These are phyloP conservation scores for Chunga burmeisteri DNA, from an alignment of 2,113 vertebrate genomes.

Conservation along the genomic window DNA sequence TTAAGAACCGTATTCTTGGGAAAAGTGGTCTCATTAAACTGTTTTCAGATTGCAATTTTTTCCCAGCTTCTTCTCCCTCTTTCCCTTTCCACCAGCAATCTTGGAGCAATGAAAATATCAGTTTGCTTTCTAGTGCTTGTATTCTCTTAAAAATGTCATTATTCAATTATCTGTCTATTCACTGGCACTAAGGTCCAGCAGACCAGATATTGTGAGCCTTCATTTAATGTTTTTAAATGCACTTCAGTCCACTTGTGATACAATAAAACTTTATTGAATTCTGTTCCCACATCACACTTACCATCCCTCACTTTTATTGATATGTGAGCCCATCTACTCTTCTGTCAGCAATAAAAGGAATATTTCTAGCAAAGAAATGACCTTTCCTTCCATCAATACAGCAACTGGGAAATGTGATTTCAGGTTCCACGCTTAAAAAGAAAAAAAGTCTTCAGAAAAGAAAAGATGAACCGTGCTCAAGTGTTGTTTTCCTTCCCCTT, in stretches of 20 bases:
- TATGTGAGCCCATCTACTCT: constrained; percentile 30
- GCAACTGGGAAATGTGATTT: background rate
- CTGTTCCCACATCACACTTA: constrained; percentile 45
- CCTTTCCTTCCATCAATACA: constrained; percentile 31
- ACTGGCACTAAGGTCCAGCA: constrained; percentile 31
- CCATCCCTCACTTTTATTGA: constrained; percentile 46
- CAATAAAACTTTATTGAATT: constrained; percentile 64
- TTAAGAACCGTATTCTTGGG: background rate
- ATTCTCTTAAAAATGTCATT: constrained; percentile 57
- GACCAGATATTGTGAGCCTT: constrained; percentile 33
- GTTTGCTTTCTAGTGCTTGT: constrained; percentile 43
- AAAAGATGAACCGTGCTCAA: background rate
- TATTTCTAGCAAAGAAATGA: constrained; percentile 30
- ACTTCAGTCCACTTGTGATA: constrained; percentile 45
- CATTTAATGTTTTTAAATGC: constrained; percentile 61
- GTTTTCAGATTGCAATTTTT: constrained; percentile 26
- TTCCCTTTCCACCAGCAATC: background rate
- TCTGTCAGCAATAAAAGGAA: constrained; percentile 40
- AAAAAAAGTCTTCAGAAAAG: background rate
- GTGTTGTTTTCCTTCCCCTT: background rate
- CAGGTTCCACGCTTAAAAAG: background rate
- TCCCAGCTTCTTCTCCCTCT: background rate
- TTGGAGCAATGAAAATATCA: background rate
- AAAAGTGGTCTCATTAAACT: constrained; percentile 1
- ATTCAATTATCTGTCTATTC: constrained; percentile 64